Conservation (phyloP, 2,888 invertebrate genomes). For the Auanema freiburgensis region DNA sequence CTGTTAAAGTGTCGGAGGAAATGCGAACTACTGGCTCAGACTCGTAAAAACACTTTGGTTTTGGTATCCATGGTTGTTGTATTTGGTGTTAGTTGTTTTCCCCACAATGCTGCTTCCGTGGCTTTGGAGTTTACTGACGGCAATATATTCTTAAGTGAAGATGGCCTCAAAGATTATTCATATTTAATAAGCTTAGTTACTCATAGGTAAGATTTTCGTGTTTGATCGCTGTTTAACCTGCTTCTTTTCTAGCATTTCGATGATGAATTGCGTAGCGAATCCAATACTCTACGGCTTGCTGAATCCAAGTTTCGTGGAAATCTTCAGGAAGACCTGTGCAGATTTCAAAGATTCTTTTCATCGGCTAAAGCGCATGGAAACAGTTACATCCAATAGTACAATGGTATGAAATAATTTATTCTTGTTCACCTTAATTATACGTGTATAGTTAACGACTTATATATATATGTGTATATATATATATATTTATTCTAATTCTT, state of each 20-base stretch:
- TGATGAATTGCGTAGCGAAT: slow-evolving; percentile 21
- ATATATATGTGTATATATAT: too few relatives aligned
- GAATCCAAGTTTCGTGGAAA: slow-evolving; percentile 20
- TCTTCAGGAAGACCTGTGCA: slow-evolving; percentile 16
- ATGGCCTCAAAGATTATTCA: slow-evolving; percentile 10
- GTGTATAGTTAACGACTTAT: too few relatives aligned
- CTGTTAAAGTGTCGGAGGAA: slow-evolving; percentile 18
- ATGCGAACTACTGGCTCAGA: slow-evolving; percentile 11
- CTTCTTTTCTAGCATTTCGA: slow-evolving; percentile 19
- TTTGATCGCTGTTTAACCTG: neutral
- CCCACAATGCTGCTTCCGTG: slow-evolving; percentile 19
- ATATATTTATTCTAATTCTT: too few relatives aligned
- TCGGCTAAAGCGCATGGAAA: slow-evolving; percentile 14
- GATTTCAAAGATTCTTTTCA: slow-evolving; percentile 11
- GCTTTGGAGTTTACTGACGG: slow-evolving; percentile 21
- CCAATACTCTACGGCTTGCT: slow-evolving; percentile 22
- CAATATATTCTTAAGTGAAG: slow-evolving; percentile 10
- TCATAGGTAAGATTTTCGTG: slow-evolving; percentile 12
- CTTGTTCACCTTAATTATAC: too few relatives aligned
- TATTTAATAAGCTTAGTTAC: slow-evolving; percentile 21
- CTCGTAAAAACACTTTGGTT: slow-evolving; percentile 18
- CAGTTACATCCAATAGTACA: slow-evolving; percentile 11
- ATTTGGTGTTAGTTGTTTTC: slow-evolving; percentile 17
- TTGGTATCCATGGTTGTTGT: slow-evolving; percentile 21
- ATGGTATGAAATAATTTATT: slow-evolving; percentile 2